These are phyloP conservation scores for Sternarchorhynchus goeldii DNA, from an alignment of 2,797 vertebrate species.

Conservation along the genomic window DNA sequence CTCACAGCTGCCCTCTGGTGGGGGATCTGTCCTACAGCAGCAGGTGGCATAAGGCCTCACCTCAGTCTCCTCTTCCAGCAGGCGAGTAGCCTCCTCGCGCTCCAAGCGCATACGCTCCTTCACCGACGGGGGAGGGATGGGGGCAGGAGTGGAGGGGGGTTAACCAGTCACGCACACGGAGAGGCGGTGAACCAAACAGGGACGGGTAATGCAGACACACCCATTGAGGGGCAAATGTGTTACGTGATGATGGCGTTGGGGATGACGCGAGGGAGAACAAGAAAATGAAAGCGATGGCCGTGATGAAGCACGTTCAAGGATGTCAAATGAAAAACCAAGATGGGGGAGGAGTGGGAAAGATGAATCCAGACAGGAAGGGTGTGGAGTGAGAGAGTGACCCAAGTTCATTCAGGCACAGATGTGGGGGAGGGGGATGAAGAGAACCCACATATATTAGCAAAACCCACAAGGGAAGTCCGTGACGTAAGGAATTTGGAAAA, in stretches of 20 bases:
- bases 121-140: conserved; percentile 67
- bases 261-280: too few relatives aligned
- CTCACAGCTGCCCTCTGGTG: conserved; percentile 49
- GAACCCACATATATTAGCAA: conserved; percentile 78
- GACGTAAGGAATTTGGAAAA: conserved; percentile 35
- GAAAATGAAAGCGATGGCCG: too few relatives aligned
- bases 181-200: conserved; percentile 63
- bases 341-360: conserved; percentile 52
- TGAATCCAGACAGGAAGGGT: conserved; percentile 54
- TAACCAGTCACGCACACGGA: conserved; percentile 59
- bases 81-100: conserved; percentile 84
- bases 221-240: conserved; percentile 57
- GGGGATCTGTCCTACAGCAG: conserved; percentile 48
- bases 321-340: conserved; percentile 24
- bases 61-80: conserved; percentile 87
- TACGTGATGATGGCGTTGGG: conserved; percentile 25
- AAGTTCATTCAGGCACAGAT: conserved; percentile 62
- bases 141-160: conserved; percentile 51
- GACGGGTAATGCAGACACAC: conserved; percentile 52
- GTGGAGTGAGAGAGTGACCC: conserved; percentile 56
- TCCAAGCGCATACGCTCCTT: conserved; percentile 91
- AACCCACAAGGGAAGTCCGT: conserved; percentile 39
- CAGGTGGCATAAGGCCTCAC: conserved; percentile 75
- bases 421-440: conserved; percentile 6
- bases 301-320: conserved; percentile 29